Conservation (phyloP, 1,140 invertebrate genomes). For the Globodera ellingtonae region DNA sequence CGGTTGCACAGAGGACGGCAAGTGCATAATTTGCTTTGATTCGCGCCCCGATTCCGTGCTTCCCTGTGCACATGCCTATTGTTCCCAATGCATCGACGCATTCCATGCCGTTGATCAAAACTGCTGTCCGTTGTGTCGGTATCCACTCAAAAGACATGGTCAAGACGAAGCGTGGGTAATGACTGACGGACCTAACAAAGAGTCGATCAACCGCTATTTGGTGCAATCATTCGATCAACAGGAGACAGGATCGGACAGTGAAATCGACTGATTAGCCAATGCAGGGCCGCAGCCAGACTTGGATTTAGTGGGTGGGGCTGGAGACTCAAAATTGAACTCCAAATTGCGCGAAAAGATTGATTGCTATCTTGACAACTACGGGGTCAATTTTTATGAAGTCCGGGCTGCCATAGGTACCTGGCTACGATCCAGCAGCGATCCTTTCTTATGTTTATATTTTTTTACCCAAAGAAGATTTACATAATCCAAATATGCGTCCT, state of each 20-base stretch:
- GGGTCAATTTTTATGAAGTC: too few relatives aligned
- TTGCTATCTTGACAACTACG: too few relatives aligned
- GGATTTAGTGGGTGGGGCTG: too few relatives aligned
- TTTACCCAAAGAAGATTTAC: too few relatives aligned
- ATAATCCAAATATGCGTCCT: too few relatives aligned
- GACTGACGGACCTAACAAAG: constrained; percentile 21
- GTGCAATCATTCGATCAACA: neutral
- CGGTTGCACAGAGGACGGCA: constrained; percentile 13
- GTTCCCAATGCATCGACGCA: constrained; percentile 1
- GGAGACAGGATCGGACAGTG: neutral
- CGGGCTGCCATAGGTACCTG: too few relatives aligned
- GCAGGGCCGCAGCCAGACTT: too few relatives aligned
- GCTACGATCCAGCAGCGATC: too few relatives aligned
- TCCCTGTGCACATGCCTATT: constrained; percentile 32
- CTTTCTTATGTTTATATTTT: too few relatives aligned
- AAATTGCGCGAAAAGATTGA: too few relatives aligned
- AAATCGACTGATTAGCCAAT: neutral
- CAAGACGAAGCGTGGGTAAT: constrained; percentile 30
- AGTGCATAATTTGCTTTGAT: constrained; percentile 35
- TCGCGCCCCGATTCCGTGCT: constrained; percentile 12
- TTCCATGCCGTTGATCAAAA: constrained; percentile 10
- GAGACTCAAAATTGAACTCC: too few relatives aligned
- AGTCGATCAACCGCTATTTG: constrained; percentile 14
- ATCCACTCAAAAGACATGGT: neutral
- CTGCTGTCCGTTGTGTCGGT: constrained; percentile 27